A percentile compares a stretch with the other conserved stretches of the same genome.
Evolutionary conservation across 1,140 invertebrate genomes (phyloP).

Genomic region (Hyles vespertilio): DNA sequence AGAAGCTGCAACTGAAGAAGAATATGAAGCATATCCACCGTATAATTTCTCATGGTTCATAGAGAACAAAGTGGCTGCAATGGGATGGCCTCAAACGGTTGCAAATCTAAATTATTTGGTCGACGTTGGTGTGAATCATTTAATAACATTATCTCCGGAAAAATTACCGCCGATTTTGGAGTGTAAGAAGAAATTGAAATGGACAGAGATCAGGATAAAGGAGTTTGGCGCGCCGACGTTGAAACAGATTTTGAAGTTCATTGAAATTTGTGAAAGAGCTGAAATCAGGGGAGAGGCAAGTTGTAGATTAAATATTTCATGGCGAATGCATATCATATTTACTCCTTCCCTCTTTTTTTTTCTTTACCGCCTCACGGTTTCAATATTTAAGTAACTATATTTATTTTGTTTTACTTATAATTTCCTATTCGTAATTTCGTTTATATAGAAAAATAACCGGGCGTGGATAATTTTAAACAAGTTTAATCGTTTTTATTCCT

Average conservation of each 20-base stretch:
- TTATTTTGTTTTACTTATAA: no score
- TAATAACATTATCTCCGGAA: conserved; percentile 81
- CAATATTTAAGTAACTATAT: no score
- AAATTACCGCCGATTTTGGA: conserved; percentile 76
- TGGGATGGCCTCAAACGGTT: conserved; percentile 76
- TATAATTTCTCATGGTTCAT: conserved; percentile 69
- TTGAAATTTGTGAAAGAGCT: conserved; percentile 77
- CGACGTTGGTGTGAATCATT: conserved; percentile 72
- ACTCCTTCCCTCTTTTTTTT: no score
- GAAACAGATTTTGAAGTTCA: conserved; percentile 81
- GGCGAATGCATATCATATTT: neutral
- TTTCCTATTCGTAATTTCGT: no score
- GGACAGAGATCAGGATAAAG: conserved; percentile 78
- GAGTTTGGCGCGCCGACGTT: conserved; percentile 82
- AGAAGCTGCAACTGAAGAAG: conserved; percentile 17
- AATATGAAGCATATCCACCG: conserved; percentile 55
- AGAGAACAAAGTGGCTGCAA: conserved; percentile 64
- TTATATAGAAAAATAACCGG: no score
- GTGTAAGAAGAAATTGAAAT: conserved; percentile 70
- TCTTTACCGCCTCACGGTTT: no score
- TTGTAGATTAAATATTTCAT: conserved; percentile 5
- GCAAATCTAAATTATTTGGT: conserved; percentile 78
- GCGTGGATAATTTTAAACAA: no score
- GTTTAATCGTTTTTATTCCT: no score
- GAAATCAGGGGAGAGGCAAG: conserved; percentile 69